Conservation (phyloP, 2,797 vertebrate species). For the Hemitrygon akajei region DNA sequence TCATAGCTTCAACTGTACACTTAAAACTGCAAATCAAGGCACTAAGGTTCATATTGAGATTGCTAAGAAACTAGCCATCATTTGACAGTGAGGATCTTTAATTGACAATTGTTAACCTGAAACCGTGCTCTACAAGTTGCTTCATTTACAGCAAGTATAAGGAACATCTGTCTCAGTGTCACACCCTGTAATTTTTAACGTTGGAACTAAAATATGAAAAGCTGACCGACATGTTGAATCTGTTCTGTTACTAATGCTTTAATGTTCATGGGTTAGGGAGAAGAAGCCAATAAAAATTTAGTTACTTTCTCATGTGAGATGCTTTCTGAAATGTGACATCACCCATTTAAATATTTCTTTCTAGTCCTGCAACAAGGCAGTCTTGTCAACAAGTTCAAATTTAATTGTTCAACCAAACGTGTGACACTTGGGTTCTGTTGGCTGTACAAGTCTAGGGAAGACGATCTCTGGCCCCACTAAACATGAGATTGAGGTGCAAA, state of each 20-base stretch:
- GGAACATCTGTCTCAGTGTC: background rate
- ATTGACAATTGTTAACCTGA: background rate
- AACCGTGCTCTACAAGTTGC: background rate
- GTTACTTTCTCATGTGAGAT: conserved; percentile 5
- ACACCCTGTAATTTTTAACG: too few species aligned
- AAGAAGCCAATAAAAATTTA: conserved; percentile 10
- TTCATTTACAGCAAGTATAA: background rate
- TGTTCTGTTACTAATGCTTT: background rate
- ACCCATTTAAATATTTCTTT: background rate
- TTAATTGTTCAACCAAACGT: too few species aligned
- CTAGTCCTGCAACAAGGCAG: too few species aligned
- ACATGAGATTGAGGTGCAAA: too few species aligned
- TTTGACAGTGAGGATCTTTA: background rate
- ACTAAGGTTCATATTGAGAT: background rate
- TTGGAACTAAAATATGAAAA: background rate
- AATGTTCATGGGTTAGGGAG: background rate
- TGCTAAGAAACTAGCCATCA: background rate
- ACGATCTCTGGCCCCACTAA: too few species aligned
- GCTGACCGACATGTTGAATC: background rate
- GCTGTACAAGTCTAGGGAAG: too few species aligned
- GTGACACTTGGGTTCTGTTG: too few species aligned
- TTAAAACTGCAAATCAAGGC: background rate
- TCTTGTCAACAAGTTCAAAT: too few species aligned
- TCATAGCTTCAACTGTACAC: background rate
- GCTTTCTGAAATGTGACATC: background rate